phyloP scores from a whole-genome alignment of 2,113 vertebrate species.

The Plotosus lineatus region DNA sequence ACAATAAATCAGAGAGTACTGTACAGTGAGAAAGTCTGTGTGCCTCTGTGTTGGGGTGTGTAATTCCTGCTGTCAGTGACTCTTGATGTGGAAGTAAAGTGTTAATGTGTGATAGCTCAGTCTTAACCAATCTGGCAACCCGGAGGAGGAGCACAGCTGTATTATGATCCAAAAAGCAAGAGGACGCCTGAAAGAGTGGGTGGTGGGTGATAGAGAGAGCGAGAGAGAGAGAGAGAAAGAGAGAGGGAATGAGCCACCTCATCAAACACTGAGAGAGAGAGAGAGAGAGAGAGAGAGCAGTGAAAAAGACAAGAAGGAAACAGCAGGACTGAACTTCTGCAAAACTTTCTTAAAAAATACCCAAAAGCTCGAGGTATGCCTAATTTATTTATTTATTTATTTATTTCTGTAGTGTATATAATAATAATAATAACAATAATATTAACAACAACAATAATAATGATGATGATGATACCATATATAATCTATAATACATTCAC shows the following conservation, averaged over 20 bases:
- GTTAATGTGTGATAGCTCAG: neutral
- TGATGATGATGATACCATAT: too few species aligned
- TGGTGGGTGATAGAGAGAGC: conserved; percentile 34
- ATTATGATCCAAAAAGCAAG: conserved; percentile 39
- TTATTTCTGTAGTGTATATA: neutral
- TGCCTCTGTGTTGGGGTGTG: neutral
- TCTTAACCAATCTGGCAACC: conserved; percentile 24
- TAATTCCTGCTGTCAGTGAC: neutral
- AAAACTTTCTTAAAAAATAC: conserved; percentile 24
- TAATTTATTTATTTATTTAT: neutral
- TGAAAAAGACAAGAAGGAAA: conserved; percentile 59
- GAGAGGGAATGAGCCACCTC: neutral
- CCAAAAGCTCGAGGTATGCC: conserved; percentile 55
- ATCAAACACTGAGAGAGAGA: neutral
- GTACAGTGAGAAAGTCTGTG: neutral
- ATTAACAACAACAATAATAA: too few species aligned
- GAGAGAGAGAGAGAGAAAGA: conserved; percentile 2
- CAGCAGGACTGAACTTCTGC: conserved; percentile 26
- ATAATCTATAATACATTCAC: neutral
- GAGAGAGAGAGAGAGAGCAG: conserved; percentile 42
- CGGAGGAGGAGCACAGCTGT: conserved; percentile 40
- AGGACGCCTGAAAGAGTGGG: conserved; percentile 39
- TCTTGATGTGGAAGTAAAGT: neutral
- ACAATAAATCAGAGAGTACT: too few species aligned
- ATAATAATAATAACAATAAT: neutral